Conservation (phyloP, 2,113 vertebrate genomes). For the Peucedramus taeniatus region DNA sequence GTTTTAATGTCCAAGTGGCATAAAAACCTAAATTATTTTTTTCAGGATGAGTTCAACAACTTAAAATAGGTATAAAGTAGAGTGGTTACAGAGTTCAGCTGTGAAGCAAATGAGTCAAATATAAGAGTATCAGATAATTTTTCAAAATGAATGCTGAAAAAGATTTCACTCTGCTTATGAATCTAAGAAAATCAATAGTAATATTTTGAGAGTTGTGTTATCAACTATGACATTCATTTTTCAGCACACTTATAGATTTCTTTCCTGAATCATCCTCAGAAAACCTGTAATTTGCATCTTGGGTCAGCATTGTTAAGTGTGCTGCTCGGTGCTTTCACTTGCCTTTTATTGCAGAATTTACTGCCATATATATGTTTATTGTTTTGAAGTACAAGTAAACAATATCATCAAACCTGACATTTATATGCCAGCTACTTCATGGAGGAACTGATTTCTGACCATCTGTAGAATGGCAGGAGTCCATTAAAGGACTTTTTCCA, state of each 20-base stretch:
- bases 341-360: conserved; percentile 28
- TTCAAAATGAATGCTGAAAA: conserved; percentile 9
- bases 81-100: neutral
- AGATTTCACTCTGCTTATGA: conserved; percentile 15
- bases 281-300: conserved; percentile 52
- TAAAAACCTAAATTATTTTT: neutral
- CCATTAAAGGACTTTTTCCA: neutral
- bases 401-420: conserved; percentile 31
- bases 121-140: neutral
- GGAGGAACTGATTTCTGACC: neutral
- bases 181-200: conserved; percentile 35
- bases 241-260: conserved; percentile 23
- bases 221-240: conserved; percentile 28
- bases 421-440: neutral
- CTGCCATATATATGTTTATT: neutral
- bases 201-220: conserved; percentile 41
- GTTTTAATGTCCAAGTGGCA: neutral
- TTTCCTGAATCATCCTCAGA: conserved; percentile 31
- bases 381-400: conserved; percentile 34
- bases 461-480: neutral
- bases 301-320: neutral
- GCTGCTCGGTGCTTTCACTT: neutral
- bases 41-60: neutral
- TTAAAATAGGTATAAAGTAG: neutral
- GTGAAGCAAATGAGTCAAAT: neutral